Evolutionary conservation across 2,113 vertebrate genomes (phyloP), one percentile per base, ranked within the genome.

Genomic region (Barnardius zonarius): DNA sequence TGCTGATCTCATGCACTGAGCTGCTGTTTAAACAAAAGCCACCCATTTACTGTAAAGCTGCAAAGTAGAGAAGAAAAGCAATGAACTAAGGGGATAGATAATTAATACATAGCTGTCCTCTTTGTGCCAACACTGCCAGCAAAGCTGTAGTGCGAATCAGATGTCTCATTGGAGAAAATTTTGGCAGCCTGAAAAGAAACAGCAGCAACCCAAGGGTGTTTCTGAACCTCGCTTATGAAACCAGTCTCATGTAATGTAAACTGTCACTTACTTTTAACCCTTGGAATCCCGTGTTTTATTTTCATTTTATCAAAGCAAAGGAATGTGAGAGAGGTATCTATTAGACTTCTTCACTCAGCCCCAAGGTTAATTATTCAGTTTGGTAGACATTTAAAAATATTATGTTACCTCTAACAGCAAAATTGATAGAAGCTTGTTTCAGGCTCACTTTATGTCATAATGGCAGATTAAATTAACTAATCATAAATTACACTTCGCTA

Each of bases 401-500:
- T 97, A 97, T 96, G 93, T 95, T 98, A 96, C 88, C 83, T 97
- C 92, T 90, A 97, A 97, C 12, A 57, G 92, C 63, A 93, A 96
- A 97, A 97, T 88, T 96, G 95, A 97, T 97, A 96, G 90, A 94
- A 95, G 86, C 88, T 97, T 97, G 94, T 97, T 97, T 96, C 96
- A 97, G 91, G 54, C 91, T 97, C 93, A 86, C 92, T 97, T 96
- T 94, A 95, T 95, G 92, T 90, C 97, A 96, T 97, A 97, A 94
- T 81, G 81, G 95, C 78, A 96, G 87, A 97, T 97, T 97, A 97
- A 98, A 97, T 97, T 96, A 96, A 94, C 93, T 95, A 95, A 96
- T 97, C 96, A 95, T 94, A 97, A 98, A 97, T 97, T 97, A 96
- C 37, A 30, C 49, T 86, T 83, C 63, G 87, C 86, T 97, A 83